Evolutionary conservation across 2,113 vertebrate genomes (phyloP).

Genomic region (Dolichallabes microphthalmus): DNA sequence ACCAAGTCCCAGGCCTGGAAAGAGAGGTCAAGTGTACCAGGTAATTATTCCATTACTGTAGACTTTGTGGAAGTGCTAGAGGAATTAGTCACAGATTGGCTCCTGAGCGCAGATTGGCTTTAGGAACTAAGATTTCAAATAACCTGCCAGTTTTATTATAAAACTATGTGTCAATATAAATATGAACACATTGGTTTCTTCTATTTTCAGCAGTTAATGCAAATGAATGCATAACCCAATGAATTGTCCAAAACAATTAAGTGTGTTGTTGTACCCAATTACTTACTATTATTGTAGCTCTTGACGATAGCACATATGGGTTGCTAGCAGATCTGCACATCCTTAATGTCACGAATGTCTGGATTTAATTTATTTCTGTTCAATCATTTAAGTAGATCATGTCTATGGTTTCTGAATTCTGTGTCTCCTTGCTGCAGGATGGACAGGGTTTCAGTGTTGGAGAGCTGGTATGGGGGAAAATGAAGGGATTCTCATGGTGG

Average conservation of each 20-base stretch:
- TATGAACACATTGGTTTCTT: not conserved
- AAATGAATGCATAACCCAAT: too few relatives aligned
- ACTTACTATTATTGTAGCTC: too few relatives aligned
- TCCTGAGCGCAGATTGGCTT: not conserved
- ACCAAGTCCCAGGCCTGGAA: slow-evolving; percentile 49
- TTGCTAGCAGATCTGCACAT: too few relatives aligned
- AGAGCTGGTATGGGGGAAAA: slow-evolving; percentile 90
- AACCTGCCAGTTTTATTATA: not conserved
- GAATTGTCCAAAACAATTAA: too few relatives aligned
- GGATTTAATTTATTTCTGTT: too few relatives aligned
- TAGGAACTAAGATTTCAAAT: not conserved
- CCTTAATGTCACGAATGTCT: too few relatives aligned
- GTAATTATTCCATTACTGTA: slow-evolving; percentile 48
- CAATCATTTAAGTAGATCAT: not conserved
- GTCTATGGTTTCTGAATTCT: not conserved
- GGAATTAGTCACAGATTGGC: not conserved
- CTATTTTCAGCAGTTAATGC: too few relatives aligned
- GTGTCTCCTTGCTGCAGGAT: slow-evolving; percentile 70
- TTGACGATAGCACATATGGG: too few relatives aligned
- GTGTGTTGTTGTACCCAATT: too few relatives aligned
- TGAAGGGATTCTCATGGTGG: slow-evolving; percentile 92
- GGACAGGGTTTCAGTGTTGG: slow-evolving; percentile 82
- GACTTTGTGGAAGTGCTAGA: not conserved
- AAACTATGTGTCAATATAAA: not conserved
- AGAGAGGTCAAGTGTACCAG: slow-evolving; percentile 58